phyloP scores from a whole-genome alignment of 1,140 invertebrate genomes.

The Nomia melanderi region DNA sequence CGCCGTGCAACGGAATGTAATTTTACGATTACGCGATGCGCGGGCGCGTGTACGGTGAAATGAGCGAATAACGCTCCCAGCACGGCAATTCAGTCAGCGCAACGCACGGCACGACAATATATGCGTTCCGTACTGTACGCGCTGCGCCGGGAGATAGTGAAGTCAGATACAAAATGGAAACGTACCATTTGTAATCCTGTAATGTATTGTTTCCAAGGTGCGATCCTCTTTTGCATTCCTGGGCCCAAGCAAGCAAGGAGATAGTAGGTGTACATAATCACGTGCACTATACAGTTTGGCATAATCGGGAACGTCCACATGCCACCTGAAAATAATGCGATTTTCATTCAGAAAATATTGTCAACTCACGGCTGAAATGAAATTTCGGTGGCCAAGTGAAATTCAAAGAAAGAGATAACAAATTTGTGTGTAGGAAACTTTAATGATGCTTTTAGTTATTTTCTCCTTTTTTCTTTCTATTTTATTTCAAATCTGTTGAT shows the following conservation, averaged over 20 bases:
- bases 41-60: constrained; percentile 20
- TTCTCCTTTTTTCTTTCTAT: background rate
- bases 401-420: background rate
- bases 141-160: constrained; percentile 2
- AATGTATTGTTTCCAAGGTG: constrained; percentile 94
- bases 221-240: constrained; percentile 89
- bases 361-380: background rate
- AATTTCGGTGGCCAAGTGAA: too few relatives aligned
- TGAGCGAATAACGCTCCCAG: constrained; percentile 36
- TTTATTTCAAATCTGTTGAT: background rate
- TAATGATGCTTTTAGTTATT: background rate
- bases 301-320: constrained; percentile 79
- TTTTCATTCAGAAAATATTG: background rate
- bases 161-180: constrained; percentile 32
- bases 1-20: constrained; percentile 27
- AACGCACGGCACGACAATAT: constrained; percentile 3
- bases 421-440: background rate
- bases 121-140: constrained; percentile 5
- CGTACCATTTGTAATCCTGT: constrained; percentile 91
- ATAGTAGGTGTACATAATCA: constrained; percentile 86
- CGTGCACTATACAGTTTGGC: constrained; percentile 85
- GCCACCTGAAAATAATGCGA: constrained; percentile 68
- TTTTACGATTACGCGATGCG: constrained; percentile 45
- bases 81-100: constrained; percentile 33
- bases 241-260: constrained; percentile 88